Base-by-base conservation (phyloP, 2,797 vertebrate genomes). In the Sternarchorhynchus goeldii region DNA sequence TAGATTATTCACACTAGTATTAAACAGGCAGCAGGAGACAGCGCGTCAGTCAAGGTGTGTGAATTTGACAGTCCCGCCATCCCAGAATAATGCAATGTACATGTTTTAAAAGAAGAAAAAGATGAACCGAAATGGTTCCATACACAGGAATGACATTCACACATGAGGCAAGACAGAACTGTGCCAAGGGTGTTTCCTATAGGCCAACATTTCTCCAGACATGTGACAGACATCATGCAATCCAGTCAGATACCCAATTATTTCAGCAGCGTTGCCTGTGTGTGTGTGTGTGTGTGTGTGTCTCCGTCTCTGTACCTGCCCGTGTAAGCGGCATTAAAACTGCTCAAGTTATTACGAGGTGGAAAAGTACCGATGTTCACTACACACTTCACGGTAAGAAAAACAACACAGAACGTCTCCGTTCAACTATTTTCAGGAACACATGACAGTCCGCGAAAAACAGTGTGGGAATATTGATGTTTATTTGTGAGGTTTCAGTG, bases 211-310 rank as follows among this genome's bases (percentile, higher is more conserved):
- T 62, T 73, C 69, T 74, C 65, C 50, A 75, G 64, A 74, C 77
- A 66, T 34, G 55, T 29, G 39, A 74, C 70, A 74, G 32, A 74
- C 55, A 72, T 60, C 79, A 81, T 76, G 68, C 67, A 53, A 73
- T 56, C 32, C 70, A 78, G 71, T 36, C 75, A 78, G 71, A 78
- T 34, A 75, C 25, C 65, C 71, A 78, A 78, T 82, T 82, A 78
- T 82, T 78, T 78, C 50, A 70, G 34, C 41, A 62, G 4, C 0
- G 17, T 41, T 62, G 60, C 45, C 31, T 64, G 62, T 17, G 39
- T 14, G 31, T 5, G 39, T 53, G 50, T 56, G 45, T 32, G 62
- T 7, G 53, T 1, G 36, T 5, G 6, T 21, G 20, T 0, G 16
- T 32, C 25, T 25, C 25, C 25, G 1, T 25, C 25, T 25, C 25